These are phyloP conservation scores for Ochropacha duplaris DNA, from an alignment of 2,888 invertebrate genomes.

Conservation along the genomic window DNA sequence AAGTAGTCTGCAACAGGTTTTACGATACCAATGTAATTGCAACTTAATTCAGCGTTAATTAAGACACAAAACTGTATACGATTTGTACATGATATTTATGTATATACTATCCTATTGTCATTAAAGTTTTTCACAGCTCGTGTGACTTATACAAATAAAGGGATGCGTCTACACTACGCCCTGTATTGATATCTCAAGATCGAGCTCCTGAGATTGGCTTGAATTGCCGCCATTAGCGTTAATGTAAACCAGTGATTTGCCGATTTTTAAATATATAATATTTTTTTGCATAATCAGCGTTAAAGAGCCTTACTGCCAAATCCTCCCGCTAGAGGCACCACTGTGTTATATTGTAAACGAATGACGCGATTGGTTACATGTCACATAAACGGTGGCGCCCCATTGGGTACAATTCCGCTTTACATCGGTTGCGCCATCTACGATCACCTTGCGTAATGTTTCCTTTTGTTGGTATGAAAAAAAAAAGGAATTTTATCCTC, in stretches of 20 bases:
- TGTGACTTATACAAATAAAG: conserved; percentile 29
- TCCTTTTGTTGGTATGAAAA: too few relatives aligned
- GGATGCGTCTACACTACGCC: conserved; percentile 9
- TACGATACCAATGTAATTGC: not conserved
- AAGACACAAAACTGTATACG: conserved; percentile 34
- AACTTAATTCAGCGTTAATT: conserved; percentile 19
- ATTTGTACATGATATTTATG: conserved; percentile 60
- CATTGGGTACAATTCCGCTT: too few relatives aligned
- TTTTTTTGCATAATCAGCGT: too few relatives aligned
- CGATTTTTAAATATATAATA: conserved; percentile 45
- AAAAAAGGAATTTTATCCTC: too few relatives aligned
- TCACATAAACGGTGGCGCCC: too few relatives aligned
- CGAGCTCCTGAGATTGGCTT: not conserved
- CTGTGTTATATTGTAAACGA: too few relatives aligned
- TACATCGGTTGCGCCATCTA: too few relatives aligned
- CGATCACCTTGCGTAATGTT: too few relatives aligned
- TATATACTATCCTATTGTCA: conserved; percentile 59
- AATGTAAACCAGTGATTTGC: conserved; percentile 44
- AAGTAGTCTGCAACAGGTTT: not conserved
- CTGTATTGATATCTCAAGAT: conserved; percentile 1
- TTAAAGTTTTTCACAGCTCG: conserved; percentile 44
- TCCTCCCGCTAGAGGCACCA: too few relatives aligned
- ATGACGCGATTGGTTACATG: too few relatives aligned
- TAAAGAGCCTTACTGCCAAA: too few relatives aligned
- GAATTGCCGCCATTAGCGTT: not conserved